These are phyloP conservation scores for Dicycla oo DNA, from an alignment of 2,888 invertebrate genomes.

Conservation along the genomic window DNA sequence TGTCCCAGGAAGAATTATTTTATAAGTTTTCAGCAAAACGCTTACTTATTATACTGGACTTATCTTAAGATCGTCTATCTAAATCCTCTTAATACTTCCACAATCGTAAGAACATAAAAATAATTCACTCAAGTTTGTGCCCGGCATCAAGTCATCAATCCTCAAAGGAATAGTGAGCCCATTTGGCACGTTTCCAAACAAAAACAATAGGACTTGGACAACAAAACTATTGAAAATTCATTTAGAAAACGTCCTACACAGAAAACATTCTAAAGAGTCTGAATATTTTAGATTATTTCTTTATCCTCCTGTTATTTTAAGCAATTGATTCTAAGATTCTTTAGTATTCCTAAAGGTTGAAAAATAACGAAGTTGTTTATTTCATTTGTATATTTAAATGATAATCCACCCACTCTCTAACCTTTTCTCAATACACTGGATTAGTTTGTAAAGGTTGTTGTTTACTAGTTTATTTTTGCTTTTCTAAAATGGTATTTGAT, in stretches of 20 bases:
- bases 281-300: slow-evolving; percentile 32
- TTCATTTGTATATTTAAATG: too few relatives aligned
- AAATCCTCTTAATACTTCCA: slow-evolving; percentile 58
- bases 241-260: slow-evolving; percentile 61
- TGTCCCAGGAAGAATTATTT: background rate
- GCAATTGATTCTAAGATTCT: background rate
- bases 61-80: slow-evolving; percentile 21
- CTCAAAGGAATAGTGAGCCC: slow-evolving; percentile 77
- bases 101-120: slow-evolving; percentile 74
- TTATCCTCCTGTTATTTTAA: background rate
- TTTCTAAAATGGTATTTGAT: too few relatives aligned
- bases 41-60: background rate
- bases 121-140: slow-evolving; percentile 73
- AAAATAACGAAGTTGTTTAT: background rate
- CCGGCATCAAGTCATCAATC: slow-evolving; percentile 81
- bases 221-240: slow-evolving; percentile 79
- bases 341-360: background rate
- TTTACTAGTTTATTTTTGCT: too few relatives aligned
- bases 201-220: slow-evolving; percentile 81
- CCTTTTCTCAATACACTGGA: too few relatives aligned
- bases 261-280: slow-evolving; percentile 20
- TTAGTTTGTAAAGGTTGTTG: too few relatives aligned
- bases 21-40: slow-evolving; percentile 20
- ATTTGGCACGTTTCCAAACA: slow-evolving; percentile 82
- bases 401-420: too few relatives aligned